Conservation (phyloP, 2,888 invertebrate genomes). For the Acronicta psi region DNA sequence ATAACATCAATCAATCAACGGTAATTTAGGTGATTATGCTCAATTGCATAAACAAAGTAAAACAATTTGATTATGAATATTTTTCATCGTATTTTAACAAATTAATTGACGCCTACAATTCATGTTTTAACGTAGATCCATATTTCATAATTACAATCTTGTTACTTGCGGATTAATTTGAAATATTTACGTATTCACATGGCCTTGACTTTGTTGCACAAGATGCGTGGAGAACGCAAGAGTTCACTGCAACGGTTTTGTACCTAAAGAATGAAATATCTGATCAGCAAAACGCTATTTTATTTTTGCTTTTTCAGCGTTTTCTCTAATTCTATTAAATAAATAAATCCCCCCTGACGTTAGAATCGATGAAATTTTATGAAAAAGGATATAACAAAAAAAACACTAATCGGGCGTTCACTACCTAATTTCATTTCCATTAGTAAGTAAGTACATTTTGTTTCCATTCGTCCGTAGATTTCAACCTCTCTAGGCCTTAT, state of each 20-base stretch:
- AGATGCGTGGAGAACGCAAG: constrained; percentile 18
- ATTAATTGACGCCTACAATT: constrained; percentile 8
- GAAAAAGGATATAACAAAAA: no score
- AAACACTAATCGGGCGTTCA: no score
- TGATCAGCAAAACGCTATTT: no score
- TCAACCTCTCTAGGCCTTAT: no score
- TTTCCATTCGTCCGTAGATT: no score
- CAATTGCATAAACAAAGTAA: constrained; percentile 5
- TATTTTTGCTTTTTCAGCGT: no score
- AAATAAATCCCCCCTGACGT: no score
- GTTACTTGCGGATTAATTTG: constrained; percentile 9
- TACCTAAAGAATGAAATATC: no score
- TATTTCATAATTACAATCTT: constrained; percentile 23
- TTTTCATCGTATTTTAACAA: constrained; percentile 11
- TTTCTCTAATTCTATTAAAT: no score
- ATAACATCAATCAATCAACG: constrained; percentile 5
- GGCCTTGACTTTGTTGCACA: constrained; percentile 53
- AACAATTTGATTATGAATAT: not conserved
- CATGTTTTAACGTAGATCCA: constrained; percentile 10
- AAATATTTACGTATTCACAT: constrained; percentile 13
- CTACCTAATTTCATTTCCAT: no score
- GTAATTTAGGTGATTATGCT: constrained; percentile 2
- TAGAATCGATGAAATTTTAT: no score
- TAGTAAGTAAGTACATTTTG: no score
- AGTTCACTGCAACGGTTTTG: not conserved